phyloP scores from a whole-genome alignment of 2,797 vertebrate genomes.

The Anguilla megastoma region DNA sequence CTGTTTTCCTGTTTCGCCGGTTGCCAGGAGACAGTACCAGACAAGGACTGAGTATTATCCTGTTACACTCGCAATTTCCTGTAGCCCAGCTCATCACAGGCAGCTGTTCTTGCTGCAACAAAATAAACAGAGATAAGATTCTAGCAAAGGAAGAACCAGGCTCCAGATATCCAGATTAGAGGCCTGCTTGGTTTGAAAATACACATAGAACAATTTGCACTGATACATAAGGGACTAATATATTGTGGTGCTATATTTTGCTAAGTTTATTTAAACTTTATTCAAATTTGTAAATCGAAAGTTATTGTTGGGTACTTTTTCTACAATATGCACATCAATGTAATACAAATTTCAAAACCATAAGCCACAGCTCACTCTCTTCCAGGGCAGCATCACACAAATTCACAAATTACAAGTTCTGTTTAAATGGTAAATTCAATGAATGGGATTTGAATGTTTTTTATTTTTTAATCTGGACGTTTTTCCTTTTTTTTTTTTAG shows the following conservation, averaged over 20 bases:
- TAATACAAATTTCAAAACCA: neutral
- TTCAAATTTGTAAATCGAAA: neutral
- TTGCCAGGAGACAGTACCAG: constrained; percentile 75
- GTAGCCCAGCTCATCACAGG: constrained; percentile 60
- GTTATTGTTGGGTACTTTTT: neutral
- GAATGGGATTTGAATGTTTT: neutral
- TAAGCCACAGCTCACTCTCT: neutral
- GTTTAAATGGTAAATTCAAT: neutral
- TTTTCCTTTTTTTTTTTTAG: neutral
- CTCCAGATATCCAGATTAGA: constrained; percentile 44
- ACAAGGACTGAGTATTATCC: constrained; percentile 69
- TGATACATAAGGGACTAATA: neutral
- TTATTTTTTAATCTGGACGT: neutral
- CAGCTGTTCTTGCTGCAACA: constrained; percentile 61
- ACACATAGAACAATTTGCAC: neutral
- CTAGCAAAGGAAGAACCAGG: constrained; percentile 45
- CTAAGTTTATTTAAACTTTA: neutral
- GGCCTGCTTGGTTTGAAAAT: constrained; percentile 64
- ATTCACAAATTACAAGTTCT: neutral
- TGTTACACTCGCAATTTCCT: constrained; percentile 77
- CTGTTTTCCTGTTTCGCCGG: constrained; percentile 50
- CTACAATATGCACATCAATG: neutral
- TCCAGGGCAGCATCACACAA: neutral
- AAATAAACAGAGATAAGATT: constrained; percentile 51
- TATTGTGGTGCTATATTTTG: neutral